phyloP scores from a whole-genome alignment of 92 coral and sea anemone species.

The Porites evermanni region DNA sequence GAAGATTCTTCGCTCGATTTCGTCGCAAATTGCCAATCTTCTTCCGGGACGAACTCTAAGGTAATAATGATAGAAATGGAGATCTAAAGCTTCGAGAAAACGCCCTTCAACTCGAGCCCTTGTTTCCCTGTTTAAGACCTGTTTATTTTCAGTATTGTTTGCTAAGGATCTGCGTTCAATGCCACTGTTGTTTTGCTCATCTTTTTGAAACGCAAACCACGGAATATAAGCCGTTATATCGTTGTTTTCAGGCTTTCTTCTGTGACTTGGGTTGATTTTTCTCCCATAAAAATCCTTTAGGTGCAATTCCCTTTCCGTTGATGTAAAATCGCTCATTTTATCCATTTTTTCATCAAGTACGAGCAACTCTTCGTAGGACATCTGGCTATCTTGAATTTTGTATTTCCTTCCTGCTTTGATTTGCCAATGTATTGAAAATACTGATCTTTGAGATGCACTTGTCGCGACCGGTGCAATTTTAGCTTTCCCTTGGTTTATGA shows the following conservation, averaged over 20 bases:
- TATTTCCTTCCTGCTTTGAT: constrained; percentile 3
- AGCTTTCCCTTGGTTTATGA: neutral
- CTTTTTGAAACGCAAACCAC: constrained; percentile 20
- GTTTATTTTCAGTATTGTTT: neutral
- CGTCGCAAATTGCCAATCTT: constrained; percentile 87
- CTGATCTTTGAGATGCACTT: constrained; percentile 15
- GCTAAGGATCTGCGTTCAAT: neutral
- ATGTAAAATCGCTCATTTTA: constrained; percentile 8
- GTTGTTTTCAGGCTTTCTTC: constrained; percentile 16
- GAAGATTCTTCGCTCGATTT: constrained; percentile 48
- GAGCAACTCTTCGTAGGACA: constrained; percentile 29
- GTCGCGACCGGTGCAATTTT: neutral
- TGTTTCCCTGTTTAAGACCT: neutral
- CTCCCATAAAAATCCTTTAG: constrained; percentile 60
- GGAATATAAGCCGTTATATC: constrained; percentile 38
- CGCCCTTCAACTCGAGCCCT: constrained; percentile 16
- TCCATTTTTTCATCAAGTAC: constrained; percentile 38
- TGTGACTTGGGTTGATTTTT: constrained; percentile 14
- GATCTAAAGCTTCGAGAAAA: constrained; percentile 65
- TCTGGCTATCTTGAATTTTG: neutral
- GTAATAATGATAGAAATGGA: constrained; percentile 70
- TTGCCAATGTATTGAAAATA: constrained; percentile 13
- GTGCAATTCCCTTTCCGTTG: neutral
- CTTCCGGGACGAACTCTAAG: constrained; percentile 48
- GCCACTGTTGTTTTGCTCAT: neutral